A percentile compares a stretch with the other conserved stretches of the same genome.
phyloP scores from a whole-genome alignment of 2,888 invertebrate genomes.

The Adineta ricciae region DNA sequence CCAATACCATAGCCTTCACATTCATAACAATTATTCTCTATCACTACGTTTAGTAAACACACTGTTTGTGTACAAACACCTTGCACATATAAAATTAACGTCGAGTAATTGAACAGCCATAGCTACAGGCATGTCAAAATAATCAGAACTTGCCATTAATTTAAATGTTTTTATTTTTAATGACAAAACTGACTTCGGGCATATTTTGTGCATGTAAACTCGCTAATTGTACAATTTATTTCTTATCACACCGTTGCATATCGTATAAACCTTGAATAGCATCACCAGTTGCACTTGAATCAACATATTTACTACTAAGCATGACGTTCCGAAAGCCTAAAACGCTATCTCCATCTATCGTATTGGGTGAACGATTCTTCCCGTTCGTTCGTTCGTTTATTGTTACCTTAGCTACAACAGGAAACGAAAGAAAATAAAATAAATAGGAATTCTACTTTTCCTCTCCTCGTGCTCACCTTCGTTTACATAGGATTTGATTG shows the following conservation, averaged over 20 bases:
- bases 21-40: constrained; percentile 71
- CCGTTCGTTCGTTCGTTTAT: background rate
- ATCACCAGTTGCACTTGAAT: constrained; percentile 90
- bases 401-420: background rate
- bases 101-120: constrained; percentile 91
- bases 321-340: constrained; percentile 96
- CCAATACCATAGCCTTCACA: constrained; percentile 64
- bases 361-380: background rate
- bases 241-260: constrained; percentile 97
- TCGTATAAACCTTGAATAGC: constrained; percentile 96
- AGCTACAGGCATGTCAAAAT: constrained; percentile 55
- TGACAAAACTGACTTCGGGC: background rate
- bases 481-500: background rate
- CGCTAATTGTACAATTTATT: constrained; percentile 89
- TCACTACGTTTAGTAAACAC: constrained; percentile 88
- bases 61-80: constrained; percentile 75
- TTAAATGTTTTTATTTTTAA: no score
- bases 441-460: background rate
- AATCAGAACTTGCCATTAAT: background rate
- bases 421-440: background rate
- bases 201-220: constrained; percentile 78
- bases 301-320: constrained; percentile 98
- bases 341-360: constrained; percentile 51
- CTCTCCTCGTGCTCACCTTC: background rate
- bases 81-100: constrained; percentile 65